phyloP scores from a whole-genome alignment of 1,140 invertebrate genomes.

The Latrodectus geometricus region DNA sequence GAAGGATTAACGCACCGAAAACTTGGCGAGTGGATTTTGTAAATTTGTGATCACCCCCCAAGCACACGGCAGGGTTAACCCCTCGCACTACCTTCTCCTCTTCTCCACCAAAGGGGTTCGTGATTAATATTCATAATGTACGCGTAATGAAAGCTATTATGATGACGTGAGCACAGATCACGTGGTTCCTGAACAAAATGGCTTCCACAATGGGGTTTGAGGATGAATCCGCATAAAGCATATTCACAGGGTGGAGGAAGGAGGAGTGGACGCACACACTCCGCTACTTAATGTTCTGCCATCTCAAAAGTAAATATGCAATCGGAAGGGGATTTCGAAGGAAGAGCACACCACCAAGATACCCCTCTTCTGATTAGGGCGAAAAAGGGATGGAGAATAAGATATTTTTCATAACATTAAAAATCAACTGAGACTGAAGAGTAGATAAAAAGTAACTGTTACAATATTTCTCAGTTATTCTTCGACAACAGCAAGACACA shows the following conservation, averaged over 20 bases:
- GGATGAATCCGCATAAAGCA: conserved; percentile 57
- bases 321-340: conserved; percentile 14
- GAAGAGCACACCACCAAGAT: background rate
- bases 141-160: conserved; percentile 62
- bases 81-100: conserved; percentile 15
- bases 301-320: conserved; percentile 54
- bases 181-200: conserved; percentile 62
- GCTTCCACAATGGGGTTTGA: conserved; percentile 52
- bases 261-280: background rate
- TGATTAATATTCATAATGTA: conserved; percentile 62
- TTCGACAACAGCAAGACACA: no score
- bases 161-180: conserved; percentile 60
- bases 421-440: no score
- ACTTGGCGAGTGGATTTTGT: background rate
- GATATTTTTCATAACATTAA: no score
- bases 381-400: no score
- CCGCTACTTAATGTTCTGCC: conserved; percentile 44
- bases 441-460: no score
- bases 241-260: background rate
- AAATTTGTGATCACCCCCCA: conserved; percentile 30
- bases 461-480: no score
- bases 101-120: conserved; percentile 49
- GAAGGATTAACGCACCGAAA: no score
- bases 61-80: background rate
- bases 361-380: no score